phyloP scores from a whole-genome alignment of 2,888 invertebrate genomes.

The Diarsia rubi region DNA sequence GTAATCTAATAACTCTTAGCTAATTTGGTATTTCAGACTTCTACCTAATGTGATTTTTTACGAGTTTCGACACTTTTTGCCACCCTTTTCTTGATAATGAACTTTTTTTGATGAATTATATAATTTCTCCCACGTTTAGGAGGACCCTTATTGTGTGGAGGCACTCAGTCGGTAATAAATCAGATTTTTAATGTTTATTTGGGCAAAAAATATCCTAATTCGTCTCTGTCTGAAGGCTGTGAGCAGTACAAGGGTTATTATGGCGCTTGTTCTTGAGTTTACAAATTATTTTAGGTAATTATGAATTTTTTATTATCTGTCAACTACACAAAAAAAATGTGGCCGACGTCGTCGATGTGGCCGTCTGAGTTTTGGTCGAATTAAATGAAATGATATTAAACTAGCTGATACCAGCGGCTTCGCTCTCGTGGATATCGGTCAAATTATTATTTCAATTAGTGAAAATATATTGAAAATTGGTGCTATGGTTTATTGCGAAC shows the following conservation, averaged over 20 bases:
- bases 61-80: conserved; percentile 19
- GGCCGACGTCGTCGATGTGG: too few species aligned
- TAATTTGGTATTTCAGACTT: conserved; percentile 2
- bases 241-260: background rate
- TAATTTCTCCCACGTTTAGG: conserved; percentile 25
- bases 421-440: too few species aligned
- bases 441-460: too few species aligned
- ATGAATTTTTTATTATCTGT: background rate
- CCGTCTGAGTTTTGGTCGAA: too few species aligned
- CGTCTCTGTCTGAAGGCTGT: background rate
- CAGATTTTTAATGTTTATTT: conserved; percentile 38
- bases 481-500: too few species aligned
- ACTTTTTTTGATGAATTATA: conserved; percentile 46
- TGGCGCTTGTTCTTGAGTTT: background rate
- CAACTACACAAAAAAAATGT: too few species aligned
- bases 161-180: conserved; percentile 36
- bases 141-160: conserved; percentile 10
- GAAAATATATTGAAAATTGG: too few species aligned
- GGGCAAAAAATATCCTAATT: conserved; percentile 15
- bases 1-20: background rate
- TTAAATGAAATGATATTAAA: too few species aligned
- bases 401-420: too few species aligned
- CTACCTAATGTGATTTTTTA: conserved; percentile 20
- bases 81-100: conserved; percentile 37
- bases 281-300: background rate